Evolutionary conservation across 92 coral and sea anemone species (phyloP).

Genomic region (Scolanthus callimorphus): DNA sequence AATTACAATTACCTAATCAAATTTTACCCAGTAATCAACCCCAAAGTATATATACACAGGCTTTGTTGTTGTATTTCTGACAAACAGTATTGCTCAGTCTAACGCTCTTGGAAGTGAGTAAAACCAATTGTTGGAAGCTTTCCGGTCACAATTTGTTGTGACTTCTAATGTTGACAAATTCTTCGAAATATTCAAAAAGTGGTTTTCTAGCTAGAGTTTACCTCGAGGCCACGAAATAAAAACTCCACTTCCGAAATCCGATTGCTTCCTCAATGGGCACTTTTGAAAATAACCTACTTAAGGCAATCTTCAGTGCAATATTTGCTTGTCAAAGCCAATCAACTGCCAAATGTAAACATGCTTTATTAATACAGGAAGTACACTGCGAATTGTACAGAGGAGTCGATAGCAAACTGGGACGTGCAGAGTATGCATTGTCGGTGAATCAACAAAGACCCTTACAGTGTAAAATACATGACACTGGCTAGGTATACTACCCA

Average conservation of each 20-base stretch:
- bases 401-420: not conserved
- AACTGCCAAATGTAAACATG: slow-evolving; percentile 33
- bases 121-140: slow-evolving; percentile 1
- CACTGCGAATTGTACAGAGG: too few species aligned
- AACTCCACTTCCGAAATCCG: slow-evolving; percentile 37
- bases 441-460: slow-evolving; percentile 11
- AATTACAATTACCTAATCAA: slow-evolving; percentile 39
- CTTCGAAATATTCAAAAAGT: slow-evolving; percentile 26
- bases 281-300: slow-evolving; percentile 38
- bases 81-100: not conserved
- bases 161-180: slow-evolving; percentile 22
- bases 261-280: slow-evolving; percentile 35
- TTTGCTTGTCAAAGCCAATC: slow-evolving; percentile 42
- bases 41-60: slow-evolving; percentile 1
- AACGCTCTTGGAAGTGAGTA: slow-evolving; percentile 3
- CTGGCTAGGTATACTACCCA: slow-evolving; percentile 13
- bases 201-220: slow-evolving; percentile 4
- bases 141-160: slow-evolving; percentile 13
- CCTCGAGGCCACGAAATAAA: slow-evolving; percentile 15
- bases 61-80: not conserved
- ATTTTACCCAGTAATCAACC: slow-evolving; percentile 19
- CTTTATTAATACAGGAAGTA: slow-evolving; percentile 30
- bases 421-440: slow-evolving; percentile 12
- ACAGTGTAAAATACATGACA: slow-evolving; percentile 15
- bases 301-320: slow-evolving; percentile 33